Percentiles rank a stretch among this genome's conserved stretches.
These are phyloP conservation scores for Hydrozoanthus gracilis DNA, from an alignment of 92 coral and sea anemone species.

Conservation along the genomic window DNA sequence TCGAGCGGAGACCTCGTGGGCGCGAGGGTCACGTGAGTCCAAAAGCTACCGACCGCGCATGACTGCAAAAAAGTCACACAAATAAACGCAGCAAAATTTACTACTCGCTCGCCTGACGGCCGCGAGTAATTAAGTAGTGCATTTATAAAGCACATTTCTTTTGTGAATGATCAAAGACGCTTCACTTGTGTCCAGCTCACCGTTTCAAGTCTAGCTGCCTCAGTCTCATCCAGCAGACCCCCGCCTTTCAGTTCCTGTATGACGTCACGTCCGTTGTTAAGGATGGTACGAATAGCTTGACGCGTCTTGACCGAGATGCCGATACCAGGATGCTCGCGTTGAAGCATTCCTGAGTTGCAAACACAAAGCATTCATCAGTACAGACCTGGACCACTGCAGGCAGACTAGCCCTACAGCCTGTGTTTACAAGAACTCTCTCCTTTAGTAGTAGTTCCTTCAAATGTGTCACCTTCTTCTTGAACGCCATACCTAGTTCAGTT, in stretches of 20 bases:
- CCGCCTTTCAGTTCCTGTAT: constrained; percentile 92
- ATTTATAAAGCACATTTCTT: neutral
- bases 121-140: neutral
- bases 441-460: too few species aligned
- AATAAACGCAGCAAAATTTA: too few species aligned
- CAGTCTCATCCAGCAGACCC: constrained; percentile 94
- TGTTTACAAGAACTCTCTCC: too few species aligned
- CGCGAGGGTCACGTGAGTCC: too few species aligned
- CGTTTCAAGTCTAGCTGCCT: constrained; percentile 88
- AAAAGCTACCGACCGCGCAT: too few species aligned
- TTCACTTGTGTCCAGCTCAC: constrained; percentile 40
- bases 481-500: too few species aligned
- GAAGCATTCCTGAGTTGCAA: constrained; percentile 77
- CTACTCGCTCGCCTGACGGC: too few species aligned
- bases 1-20: too few species aligned
- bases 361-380: neutral
- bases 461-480: too few species aligned
- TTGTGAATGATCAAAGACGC: neutral
- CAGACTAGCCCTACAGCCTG: too few species aligned
- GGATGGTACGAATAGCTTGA: constrained; percentile 94
- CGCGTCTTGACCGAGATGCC: constrained; percentile 98
- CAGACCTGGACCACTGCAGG: too few species aligned
- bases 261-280: constrained; percentile 93
- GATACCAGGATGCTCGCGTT: constrained; percentile 95
- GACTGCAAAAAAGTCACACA: too few species aligned